Conservation (phyloP, 2,888 invertebrate genomes). For the Athetis lepigone region DNA sequence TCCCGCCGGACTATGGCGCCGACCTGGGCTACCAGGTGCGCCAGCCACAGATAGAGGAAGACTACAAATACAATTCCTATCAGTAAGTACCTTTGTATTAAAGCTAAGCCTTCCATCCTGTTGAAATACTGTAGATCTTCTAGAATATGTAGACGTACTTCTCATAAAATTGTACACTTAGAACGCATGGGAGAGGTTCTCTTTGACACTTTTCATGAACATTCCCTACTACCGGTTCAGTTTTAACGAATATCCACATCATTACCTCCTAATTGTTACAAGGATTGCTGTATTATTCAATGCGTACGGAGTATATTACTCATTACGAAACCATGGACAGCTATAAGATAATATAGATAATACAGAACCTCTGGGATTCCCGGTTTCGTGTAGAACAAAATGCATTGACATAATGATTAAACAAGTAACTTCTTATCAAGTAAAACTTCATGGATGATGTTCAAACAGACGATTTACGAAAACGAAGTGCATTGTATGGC, state of each 20-base stretch:
- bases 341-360: neutral
- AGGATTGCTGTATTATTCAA: no score
- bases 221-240: no score
- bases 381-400: slow-evolving; percentile 12
- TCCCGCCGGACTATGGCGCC: slow-evolving; percentile 93
- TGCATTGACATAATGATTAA: slow-evolving; percentile 27
- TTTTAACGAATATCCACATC: no score
- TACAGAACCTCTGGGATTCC: slow-evolving; percentile 11
- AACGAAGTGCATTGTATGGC: slow-evolving; percentile 64
- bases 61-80: slow-evolving; percentile 92
- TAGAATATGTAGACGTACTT: no score
- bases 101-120: neutral
- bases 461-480: slow-evolving; percentile 48
- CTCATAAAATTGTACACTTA: no score
- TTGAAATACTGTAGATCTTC: neutral
- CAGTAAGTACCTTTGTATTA: slow-evolving; percentile 86
- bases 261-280: no score
- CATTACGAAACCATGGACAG: no score
- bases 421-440: slow-evolving; percentile 18
- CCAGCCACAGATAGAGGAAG: slow-evolving; percentile 90
- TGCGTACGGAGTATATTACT: no score
- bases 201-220: no score
- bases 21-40: slow-evolving; percentile 83
- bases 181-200: no score
- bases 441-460: slow-evolving; percentile 19